These are phyloP conservation scores for Euproctis similis DNA, from an alignment of 2,888 invertebrate species.

Conservation along the genomic window DNA sequence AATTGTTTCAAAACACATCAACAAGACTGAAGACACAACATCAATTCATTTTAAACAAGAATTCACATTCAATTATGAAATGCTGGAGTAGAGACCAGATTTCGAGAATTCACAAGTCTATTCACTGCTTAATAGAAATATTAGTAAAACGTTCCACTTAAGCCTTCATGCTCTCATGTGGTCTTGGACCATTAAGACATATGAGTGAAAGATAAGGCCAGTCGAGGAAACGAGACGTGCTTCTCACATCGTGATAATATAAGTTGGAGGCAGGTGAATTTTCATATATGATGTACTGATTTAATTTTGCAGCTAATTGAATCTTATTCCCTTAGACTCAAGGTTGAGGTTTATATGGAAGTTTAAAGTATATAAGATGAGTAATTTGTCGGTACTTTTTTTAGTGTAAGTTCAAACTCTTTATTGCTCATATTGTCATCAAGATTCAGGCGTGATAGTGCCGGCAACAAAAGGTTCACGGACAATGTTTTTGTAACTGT, in stretches of 20 bases:
- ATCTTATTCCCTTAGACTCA: slow-evolving; percentile 19
- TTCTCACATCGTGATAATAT: slow-evolving; percentile 59
- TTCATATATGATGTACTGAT: slow-evolving; percentile 43
- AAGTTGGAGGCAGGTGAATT: slow-evolving; percentile 48
- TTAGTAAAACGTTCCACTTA: slow-evolving; percentile 29
- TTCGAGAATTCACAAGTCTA: no score
- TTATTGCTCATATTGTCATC: slow-evolving; percentile 61
- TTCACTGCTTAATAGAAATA: slow-evolving; percentile 3
- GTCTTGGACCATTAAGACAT: slow-evolving; percentile 58
- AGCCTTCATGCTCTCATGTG: slow-evolving; percentile 52
- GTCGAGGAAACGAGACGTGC: slow-evolving; percentile 59
- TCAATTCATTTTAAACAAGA: no score
- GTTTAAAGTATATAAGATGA: slow-evolving; percentile 2
- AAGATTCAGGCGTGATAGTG: slow-evolving; percentile 44
- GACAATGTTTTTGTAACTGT: slow-evolving; percentile 31
- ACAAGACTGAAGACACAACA: no score
- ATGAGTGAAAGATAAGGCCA: slow-evolving; percentile 46
- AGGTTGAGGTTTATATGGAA: slow-evolving; percentile 22
- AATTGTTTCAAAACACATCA: no score
- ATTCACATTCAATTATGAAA: no score
- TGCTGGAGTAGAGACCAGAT: no score
- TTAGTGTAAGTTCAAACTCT: slow-evolving; percentile 42
- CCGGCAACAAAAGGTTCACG: slow-evolving; percentile 54
- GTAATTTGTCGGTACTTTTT: slow-evolving; percentile 22
- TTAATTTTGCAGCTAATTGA: slow-evolving; percentile 12